Base-by-base conservation (phyloP, 2,797 vertebrate species). In the Eidolon dupreanum region DNA sequence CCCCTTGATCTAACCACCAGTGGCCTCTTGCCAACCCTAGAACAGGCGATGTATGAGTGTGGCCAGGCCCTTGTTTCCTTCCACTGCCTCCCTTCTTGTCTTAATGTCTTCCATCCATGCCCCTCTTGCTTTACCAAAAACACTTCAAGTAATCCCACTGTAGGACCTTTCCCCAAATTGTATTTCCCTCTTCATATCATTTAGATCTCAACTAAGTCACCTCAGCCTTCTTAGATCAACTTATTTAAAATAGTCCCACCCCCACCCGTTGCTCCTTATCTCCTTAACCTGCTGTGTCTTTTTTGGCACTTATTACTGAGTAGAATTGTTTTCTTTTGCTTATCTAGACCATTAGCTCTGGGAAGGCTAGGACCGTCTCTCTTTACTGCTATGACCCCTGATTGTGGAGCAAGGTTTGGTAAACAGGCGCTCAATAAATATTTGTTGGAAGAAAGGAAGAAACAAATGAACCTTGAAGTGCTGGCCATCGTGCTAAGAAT, bases 371-470 rank as follows among this genome's bases (percentile, higher is more conserved):
- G 75, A 26, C 17, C 38, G 26, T 20, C 15, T 81, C 31, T 88
- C 66, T 77, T 88, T n/a, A 57, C 77, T 43, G 41, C 55, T 70
- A 3, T n/a, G n/a, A 20, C 78, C 71, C 55, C 59, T 73, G 33
- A 70, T 49, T 87, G 22, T 51, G 31, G 28, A 83, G 73, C 41
- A 74, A 61, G 43, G 24, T n/a, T 83, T 83, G n/a, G 63, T 74
- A 36, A 93, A 53, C 41, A 51, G 81, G 66, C 53, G 10, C 88
- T 73, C 88, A 26, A 28, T 43, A 95, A 75, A 59, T 84, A 86
- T 36, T 53, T 53, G n/a, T 65, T 53, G 65, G 85, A 24, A 61
- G 51, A 91, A 28, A 36, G 46, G 43, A 88, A 87, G 63, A 74
- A 84, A 24, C 15, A 68, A 33, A 24, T 53, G 59, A 87, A 33